Conservation (phyloP, 1,140 invertebrate species). For the Plodia interpunctella region DNA sequence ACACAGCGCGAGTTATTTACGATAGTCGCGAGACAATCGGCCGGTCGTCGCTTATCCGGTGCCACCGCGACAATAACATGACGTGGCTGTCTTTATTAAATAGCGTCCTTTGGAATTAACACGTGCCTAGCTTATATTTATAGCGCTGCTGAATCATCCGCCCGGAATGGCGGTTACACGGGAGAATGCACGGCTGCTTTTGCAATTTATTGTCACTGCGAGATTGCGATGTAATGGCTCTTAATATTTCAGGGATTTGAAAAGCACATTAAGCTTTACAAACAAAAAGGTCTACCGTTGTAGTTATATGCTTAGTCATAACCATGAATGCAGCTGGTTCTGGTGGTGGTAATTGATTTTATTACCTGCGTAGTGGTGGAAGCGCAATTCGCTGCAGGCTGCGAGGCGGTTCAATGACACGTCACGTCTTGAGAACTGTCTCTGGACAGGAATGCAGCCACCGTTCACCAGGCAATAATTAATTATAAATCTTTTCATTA, state of each 20-base stretch:
- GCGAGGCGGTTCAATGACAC: constrained; percentile 59
- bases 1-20: constrained; percentile 69
- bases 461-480: constrained; percentile 40
- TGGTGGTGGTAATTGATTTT: constrained; percentile 51
- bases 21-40: constrained; percentile 68
- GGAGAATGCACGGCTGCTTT: constrained; percentile 15
- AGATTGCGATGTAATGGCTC: constrained; percentile 5
- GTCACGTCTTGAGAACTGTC: constrained; percentile 45
- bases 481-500: not conserved
- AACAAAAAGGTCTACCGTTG: no score
- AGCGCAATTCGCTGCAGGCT: constrained; percentile 52
- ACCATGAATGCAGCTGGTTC: constrained; percentile 19
- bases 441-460: constrained; percentile 50
- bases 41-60: constrained; percentile 68
- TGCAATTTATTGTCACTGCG: constrained; percentile 2
- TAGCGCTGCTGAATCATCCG: constrained; percentile 54
- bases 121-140: constrained; percentile 54
- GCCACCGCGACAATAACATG: constrained; percentile 67
- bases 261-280: no score
- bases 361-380: constrained; percentile 54
- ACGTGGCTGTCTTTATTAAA: constrained; percentile 69
- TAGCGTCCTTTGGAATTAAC: constrained; percentile 61
- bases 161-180: constrained; percentile 37
- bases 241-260: not conserved
- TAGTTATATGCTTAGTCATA: not conserved